A percentile compares a stretch with the other conserved stretches of the same genome.
These are phyloP conservation scores for Glossophaga mutica DNA, from an alignment of 2,797 vertebrate species.

Conservation along the genomic window DNA sequence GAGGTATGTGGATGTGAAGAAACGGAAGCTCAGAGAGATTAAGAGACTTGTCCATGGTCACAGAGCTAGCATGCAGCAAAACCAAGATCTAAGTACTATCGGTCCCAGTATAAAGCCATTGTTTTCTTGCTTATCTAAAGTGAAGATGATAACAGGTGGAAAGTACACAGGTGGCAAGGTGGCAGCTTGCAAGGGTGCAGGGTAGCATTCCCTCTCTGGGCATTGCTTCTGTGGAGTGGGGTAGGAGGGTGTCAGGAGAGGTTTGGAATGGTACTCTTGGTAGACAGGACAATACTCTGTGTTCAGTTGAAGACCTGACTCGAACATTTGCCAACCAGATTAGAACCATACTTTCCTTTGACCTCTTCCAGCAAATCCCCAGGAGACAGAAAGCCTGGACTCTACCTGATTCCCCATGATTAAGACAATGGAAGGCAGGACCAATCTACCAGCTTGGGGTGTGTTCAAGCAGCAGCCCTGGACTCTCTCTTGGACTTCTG, in stretches of 20 bases:
- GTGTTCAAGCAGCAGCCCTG: background rate
- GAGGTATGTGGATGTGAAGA: background rate
- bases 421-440: background rate
- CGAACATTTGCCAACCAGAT: background rate
- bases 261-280: background rate
- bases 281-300: background rate
- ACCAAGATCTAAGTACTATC: background rate
- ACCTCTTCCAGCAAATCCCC: background rate
- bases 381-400: background rate
- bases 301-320: background rate
- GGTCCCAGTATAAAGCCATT: background rate
- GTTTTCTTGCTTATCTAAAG: background rate
- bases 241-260: background rate
- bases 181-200: background rate
- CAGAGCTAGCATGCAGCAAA: background rate
- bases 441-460: background rate
- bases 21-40: background rate
- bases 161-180: background rate
- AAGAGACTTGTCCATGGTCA: background rate
- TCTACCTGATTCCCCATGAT: background rate
- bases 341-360: background rate
- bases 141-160: background rate
- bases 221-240: background rate
- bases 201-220: too few species aligned
- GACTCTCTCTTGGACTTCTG: background rate